Evolutionary conservation across 2,797 vertebrate species (phyloP).

Genomic region (Lithobates sylvaticus): DNA sequence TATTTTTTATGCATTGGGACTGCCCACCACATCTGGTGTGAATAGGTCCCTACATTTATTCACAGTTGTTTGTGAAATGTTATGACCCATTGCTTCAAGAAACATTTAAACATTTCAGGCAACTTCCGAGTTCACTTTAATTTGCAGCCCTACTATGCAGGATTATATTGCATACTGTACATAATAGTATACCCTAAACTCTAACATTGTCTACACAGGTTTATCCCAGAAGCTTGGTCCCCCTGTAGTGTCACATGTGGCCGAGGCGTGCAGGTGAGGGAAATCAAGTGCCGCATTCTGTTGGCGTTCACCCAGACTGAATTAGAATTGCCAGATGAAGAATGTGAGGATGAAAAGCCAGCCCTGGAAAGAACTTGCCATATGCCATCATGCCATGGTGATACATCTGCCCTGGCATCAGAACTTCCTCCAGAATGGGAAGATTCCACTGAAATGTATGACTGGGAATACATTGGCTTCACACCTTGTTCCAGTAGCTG

Average conservation of each 20-base stretch:
- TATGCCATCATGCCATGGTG: slow-evolving; percentile 74
- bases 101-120: no score
- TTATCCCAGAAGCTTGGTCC: slow-evolving; percentile 89
- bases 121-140: no score
- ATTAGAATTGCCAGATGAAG: slow-evolving; percentile 88
- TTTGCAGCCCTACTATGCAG: not conserved
- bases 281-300: slow-evolving; percentile 85
- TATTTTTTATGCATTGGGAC: no score
- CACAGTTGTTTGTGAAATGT: no score
- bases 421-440: slow-evolving; percentile 53
- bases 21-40: no score
- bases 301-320: slow-evolving; percentile 87
- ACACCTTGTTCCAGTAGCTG: slow-evolving; percentile 86
- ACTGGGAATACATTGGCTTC: slow-evolving; percentile 90
- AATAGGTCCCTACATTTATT: no score
- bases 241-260: slow-evolving; percentile 88
- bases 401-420: slow-evolving; percentile 54
- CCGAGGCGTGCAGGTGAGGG: slow-evolving; percentile 80
- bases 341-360: slow-evolving; percentile 81
- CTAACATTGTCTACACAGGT: slow-evolving; percentile 73
- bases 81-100: no score
- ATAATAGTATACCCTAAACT: not conserved
- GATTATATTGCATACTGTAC: not conserved
- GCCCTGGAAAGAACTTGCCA: slow-evolving; percentile 77
- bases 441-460: slow-evolving; percentile 70